These are phyloP conservation scores for Protobothrops mucrosquamatus DNA, from an alignment of 2,113 vertebrate genomes.

Conservation along the genomic window DNA sequence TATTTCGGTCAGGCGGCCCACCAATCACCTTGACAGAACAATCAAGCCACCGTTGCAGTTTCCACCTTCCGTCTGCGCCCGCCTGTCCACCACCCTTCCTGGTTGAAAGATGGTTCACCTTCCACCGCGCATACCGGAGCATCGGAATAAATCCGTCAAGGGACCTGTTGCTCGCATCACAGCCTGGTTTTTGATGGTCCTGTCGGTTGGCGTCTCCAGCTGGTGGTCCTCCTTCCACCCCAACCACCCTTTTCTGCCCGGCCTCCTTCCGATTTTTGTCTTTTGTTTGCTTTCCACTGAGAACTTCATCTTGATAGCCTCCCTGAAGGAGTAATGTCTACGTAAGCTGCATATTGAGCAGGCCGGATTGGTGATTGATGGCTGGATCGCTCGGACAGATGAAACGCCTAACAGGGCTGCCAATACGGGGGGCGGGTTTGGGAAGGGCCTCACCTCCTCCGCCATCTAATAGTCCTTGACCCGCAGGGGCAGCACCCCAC, in stretches of 20 bases:
- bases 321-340: slow-evolving; percentile 83
- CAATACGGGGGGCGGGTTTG: slow-evolving; percentile 74
- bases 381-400: slow-evolving; percentile 82
- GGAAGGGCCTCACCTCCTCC: slow-evolving; percentile 65
- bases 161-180: slow-evolving; percentile 36
- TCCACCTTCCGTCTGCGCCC: neutral
- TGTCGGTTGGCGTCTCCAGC: fast-evolving
- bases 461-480: slow-evolving; percentile 75
- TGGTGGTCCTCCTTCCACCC: neutral
- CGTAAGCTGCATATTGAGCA: slow-evolving; percentile 89
- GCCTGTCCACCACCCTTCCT: slow-evolving; percentile 38
- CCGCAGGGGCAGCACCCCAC: slow-evolving; percentile 53
- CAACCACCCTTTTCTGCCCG: neutral
- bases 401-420: slow-evolving; percentile 78
- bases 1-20: slow-evolving; percentile 70
- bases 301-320: slow-evolving; percentile 82
- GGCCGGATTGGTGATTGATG: slow-evolving; percentile 75
- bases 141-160: slow-evolving; percentile 71
- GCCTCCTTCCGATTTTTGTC: neutral
- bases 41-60: slow-evolving; percentile 67
- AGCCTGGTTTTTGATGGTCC: slow-evolving; percentile 1
- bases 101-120: slow-evolving; percentile 70
- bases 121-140: slow-evolving; percentile 37
- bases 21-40: slow-evolving; percentile 89
- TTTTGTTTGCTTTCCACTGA: slow-evolving; percentile 64